Conservation (phyloP, 1,140 invertebrate genomes). For the Nylanderia fulva region DNA sequence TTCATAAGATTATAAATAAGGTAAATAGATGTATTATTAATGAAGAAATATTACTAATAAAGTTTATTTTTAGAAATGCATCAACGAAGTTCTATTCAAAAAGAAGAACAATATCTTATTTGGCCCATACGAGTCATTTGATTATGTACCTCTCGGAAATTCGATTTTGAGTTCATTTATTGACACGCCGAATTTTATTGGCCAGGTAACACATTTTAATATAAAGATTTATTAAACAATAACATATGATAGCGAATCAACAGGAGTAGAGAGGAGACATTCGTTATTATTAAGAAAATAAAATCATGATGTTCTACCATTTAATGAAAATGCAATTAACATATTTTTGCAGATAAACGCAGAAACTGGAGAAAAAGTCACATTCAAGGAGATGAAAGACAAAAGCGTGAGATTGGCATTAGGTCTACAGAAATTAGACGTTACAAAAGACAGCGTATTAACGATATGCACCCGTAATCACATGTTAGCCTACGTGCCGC, state of each 20-base stretch:
- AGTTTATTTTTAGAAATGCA: background rate
- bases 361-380: background rate
- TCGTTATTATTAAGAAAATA: background rate
- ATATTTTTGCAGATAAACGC: constrained; percentile 13
- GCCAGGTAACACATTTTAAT: constrained; percentile 10
- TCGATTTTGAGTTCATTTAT: background rate
- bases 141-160: background rate
- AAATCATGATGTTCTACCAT: background rate
- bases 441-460: background rate
- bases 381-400: constrained; percentile 6
- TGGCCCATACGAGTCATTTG: no score
- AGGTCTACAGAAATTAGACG: background rate
- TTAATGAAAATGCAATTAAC: background rate
- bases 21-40: background rate
- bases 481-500: background rate
- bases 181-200: background rate
- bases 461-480: constrained; percentile 6
- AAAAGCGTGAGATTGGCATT: constrained; percentile 12
- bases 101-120: background rate
- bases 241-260: no score
- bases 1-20: background rate
- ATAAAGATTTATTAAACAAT: background rate
- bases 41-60: no score
- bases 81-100: background rate
- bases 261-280: background rate